Evolutionary conservation across 1,140 invertebrate species (phyloP).

Genomic region (Drosophila persimilis): DNA sequence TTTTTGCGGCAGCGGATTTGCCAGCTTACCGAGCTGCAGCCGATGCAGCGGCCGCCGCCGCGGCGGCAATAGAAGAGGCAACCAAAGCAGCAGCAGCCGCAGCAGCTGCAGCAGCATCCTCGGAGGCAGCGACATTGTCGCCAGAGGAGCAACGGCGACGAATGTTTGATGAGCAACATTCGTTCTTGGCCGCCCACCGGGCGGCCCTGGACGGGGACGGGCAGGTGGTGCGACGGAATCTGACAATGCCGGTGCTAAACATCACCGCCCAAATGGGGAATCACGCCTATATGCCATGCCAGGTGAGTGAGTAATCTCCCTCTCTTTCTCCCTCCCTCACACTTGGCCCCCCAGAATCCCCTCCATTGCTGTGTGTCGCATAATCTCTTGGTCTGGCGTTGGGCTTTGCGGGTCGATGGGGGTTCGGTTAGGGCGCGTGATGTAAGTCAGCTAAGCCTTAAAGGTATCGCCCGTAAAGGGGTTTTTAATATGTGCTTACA

Average conservation of each 20-base stretch:
- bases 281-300: slow-evolving; percentile 93
- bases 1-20: slow-evolving; percentile 75
- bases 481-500: slow-evolving; percentile 38
- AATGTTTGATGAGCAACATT: slow-evolving; percentile 74
- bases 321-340: neutral
- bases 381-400: neutral
- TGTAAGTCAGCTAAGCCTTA: slow-evolving; percentile 30
- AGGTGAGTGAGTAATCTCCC: slow-evolving; percentile 84
- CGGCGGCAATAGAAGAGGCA: slow-evolving; percentile 38
- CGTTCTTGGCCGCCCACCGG: slow-evolving; percentile 62
- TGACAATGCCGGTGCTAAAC: slow-evolving; percentile 84
- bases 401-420: neutral
- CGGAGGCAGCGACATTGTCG: slow-evolving; percentile 55
- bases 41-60: slow-evolving; percentile 52
- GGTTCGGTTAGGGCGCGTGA: slow-evolving; percentile 1
- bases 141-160: slow-evolving; percentile 61
- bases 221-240: slow-evolving; percentile 49
- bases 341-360: no score
- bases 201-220: slow-evolving; percentile 39
- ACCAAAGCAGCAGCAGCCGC: slow-evolving; percentile 15
- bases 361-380: neutral
- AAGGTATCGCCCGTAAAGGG: slow-evolving; percentile 27
- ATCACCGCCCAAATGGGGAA: slow-evolving; percentile 93
- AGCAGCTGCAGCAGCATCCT: slow-evolving; percentile 48
- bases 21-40: slow-evolving; percentile 72